A percentile compares a stretch with the other conserved stretches of the same genome.
Conservation (phyloP, 2,888 invertebrate species). For the Tanypteryx hageni region DNA sequence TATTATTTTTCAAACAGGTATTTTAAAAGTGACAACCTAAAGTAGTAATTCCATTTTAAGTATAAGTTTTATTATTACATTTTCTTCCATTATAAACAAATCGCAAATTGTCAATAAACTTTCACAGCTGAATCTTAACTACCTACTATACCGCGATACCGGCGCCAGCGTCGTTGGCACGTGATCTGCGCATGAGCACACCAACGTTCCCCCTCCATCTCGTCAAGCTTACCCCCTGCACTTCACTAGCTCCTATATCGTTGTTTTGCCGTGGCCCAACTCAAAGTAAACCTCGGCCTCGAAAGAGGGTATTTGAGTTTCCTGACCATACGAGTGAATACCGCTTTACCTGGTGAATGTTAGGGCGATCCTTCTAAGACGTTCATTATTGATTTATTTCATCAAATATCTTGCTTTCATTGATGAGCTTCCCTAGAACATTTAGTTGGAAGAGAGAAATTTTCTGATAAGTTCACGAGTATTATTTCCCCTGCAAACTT, state of each 20-base stretch:
- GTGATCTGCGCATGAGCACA: constrained; percentile 54
- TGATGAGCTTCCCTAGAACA: neutral
- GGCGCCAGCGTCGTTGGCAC: constrained; percentile 5
- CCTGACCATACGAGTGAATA: neutral
- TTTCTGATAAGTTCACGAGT: neutral
- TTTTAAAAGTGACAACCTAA: no score
- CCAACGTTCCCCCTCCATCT: constrained; percentile 4
- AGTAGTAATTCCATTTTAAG: no score
- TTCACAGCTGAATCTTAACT: no score
- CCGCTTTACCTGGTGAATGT: neutral
- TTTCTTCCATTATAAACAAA: no score
- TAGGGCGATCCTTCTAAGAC: neutral
- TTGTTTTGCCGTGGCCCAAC: constrained; percentile 33
- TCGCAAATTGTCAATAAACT: no score
- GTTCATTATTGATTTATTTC: constrained; percentile 31
- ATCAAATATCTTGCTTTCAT: neutral
- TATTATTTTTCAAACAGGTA: no score
- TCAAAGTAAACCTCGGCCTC: constrained; percentile 27
- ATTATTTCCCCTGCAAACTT: neutral
- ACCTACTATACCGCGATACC: neutral
- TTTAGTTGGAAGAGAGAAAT: neutral
- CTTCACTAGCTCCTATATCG: neutral
- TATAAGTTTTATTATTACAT: no score
- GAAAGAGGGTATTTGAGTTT: constrained; percentile 23
- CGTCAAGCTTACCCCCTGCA: constrained; percentile 28